phyloP scores from a whole-genome alignment of 2,113 vertebrate species.

The Cinclus mexicanus region DNA sequence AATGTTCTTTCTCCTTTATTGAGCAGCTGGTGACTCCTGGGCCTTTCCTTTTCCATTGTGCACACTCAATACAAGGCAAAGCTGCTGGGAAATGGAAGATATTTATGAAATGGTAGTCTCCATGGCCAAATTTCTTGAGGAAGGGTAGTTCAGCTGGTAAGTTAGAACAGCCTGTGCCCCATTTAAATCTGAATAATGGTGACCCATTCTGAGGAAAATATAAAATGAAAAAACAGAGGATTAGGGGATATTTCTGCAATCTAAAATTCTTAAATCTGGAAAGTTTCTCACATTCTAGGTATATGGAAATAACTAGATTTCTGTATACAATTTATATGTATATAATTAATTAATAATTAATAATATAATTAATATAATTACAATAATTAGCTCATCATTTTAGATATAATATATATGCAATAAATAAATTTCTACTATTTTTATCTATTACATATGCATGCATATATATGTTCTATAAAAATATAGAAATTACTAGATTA shows the following conservation, averaged over 20 bases:
- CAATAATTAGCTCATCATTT: background rate
- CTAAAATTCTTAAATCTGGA: background rate
- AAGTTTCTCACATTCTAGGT: background rate
- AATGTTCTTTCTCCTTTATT: background rate
- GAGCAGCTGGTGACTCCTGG: background rate
- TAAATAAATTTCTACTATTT: background rate
- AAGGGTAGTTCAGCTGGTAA: background rate
- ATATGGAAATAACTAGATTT: background rate
- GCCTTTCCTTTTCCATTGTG: background rate
- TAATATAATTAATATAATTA: background rate
- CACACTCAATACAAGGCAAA: background rate
- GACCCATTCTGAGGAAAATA: background rate
- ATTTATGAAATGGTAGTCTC: background rate
- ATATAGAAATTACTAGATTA: background rate
- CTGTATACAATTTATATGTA: background rate
- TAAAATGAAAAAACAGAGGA: background rate
- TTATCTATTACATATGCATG: background rate
- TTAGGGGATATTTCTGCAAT: background rate
- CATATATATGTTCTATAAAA: background rate
- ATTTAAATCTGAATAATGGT: background rate
- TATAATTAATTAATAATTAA: too few relatives aligned
- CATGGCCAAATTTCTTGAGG: background rate
- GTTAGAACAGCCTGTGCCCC: background rate
- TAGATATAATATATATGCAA: background rate
- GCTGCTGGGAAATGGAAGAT: background rate